These are phyloP conservation scores for Acleris sparsana DNA, from an alignment of 2,888 invertebrate species.

Conservation along the genomic window DNA sequence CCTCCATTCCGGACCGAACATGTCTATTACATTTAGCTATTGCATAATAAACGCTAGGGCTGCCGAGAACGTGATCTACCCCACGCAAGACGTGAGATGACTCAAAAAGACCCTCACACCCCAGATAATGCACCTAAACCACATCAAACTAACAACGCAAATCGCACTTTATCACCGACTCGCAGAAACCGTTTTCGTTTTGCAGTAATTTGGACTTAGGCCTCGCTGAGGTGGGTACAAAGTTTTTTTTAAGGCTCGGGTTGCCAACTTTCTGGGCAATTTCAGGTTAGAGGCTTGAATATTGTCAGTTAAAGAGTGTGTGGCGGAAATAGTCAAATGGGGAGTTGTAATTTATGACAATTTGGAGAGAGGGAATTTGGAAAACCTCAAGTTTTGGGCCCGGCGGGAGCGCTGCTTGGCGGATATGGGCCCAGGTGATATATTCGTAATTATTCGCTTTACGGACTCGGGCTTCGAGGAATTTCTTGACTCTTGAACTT, in stretches of 20 bases:
- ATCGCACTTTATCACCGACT: conserved; percentile 59
- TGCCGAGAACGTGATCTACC: conserved; percentile 57
- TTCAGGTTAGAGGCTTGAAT: conserved; percentile 51
- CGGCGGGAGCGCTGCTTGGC: conserved; percentile 1
- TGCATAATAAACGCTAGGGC: conserved; percentile 72
- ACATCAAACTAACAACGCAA: conserved; percentile 47
- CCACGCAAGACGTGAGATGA: conserved; percentile 62
- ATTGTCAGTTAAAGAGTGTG: conserved; percentile 66
- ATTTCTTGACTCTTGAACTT: neutral
- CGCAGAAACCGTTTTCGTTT: conserved; percentile 48
- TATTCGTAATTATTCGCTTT: conserved; percentile 23
- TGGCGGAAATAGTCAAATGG: conserved; percentile 60
- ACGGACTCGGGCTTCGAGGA: neutral
- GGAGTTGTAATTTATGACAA: conserved; percentile 59
- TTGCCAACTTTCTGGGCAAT: conserved; percentile 47
- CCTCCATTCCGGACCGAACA: conserved; percentile 51
- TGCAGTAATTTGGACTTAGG: conserved; percentile 47
- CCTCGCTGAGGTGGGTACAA: conserved; percentile 44
- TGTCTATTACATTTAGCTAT: conserved; percentile 70
- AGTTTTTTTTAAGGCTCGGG: conserved; percentile 62
- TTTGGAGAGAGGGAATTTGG: conserved; percentile 43
- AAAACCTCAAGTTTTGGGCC: conserved; percentile 25
- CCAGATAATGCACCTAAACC: conserved; percentile 51
- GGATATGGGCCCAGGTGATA: conserved; percentile 19
- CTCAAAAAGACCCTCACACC: conserved; percentile 48